Base-by-base conservation (phyloP, 2,797 vertebrate species). In the Falco rusticolus region DNA sequence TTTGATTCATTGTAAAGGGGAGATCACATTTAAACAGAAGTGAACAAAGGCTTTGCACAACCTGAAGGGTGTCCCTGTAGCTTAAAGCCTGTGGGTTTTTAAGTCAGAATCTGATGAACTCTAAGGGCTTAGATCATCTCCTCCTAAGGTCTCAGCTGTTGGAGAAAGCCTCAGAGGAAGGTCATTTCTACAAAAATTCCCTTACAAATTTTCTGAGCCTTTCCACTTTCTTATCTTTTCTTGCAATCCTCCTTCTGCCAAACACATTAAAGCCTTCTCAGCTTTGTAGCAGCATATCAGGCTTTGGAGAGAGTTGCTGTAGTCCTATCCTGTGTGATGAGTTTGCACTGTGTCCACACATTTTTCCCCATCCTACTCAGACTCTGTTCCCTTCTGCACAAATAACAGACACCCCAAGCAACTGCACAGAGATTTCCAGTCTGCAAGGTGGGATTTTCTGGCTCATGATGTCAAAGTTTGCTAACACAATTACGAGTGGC, bases 1-100 rank as follows among this genome's bases (percentile, higher is more conserved):
- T 84, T 95, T 87, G 60, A 84, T 89, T 84, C 47, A 41, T 93
- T 82, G 48, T 63, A 86, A 91, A 91, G 37, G 9, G 41, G 41
- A 90, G 78, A 81, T 33, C 59, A 78, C 61, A 68, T 86, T 90
- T 81, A 77, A 85, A n/a, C 56, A 50, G 70, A 87, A 80, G 53
- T 24, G 45, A 90, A 70, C 47, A 93, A 87, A 90, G 39, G 11
- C 8, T 84, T 92, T 70, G 31, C 39, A 56, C 16, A 75, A 69
- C 48, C 64, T 69, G 56, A 92, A 92, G 20, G 16, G 15, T 68
- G 68, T 84, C 31, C 54, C n/a, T 56, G 25, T 43, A n/a, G 74
- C 24, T 84, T 84, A 70, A 89, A 91, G 28, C 33, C 41, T 66
- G 17, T 5, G 11, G 13, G 10, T 20, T 80, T 94, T 89, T 24